phyloP scores from a whole-genome alignment of 2,113 vertebrate species.

The Raphicerus campestris region DNA sequence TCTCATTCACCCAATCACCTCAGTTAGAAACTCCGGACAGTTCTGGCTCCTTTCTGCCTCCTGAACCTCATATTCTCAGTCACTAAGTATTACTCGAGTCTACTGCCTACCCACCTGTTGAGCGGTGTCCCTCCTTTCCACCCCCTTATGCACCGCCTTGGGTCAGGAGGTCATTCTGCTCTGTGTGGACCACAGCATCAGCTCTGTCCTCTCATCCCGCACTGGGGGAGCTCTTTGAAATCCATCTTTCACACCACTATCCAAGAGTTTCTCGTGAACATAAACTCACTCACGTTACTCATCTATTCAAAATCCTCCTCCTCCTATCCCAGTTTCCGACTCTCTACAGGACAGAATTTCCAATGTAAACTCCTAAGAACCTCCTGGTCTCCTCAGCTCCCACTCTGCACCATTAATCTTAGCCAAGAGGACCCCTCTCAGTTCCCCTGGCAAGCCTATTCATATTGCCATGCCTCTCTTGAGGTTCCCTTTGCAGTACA shows the following conservation, averaged over 20 bases:
- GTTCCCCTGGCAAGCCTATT: background rate
- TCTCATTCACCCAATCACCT: background rate
- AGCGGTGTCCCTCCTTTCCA: background rate
- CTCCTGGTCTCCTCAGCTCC: background rate
- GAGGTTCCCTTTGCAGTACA: background rate
- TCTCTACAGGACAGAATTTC: background rate
- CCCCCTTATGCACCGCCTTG: background rate
- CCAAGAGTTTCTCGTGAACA: background rate
- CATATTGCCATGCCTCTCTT: background rate
- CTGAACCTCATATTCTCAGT: background rate
- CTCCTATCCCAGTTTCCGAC: too few species aligned
- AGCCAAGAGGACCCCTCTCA: background rate
- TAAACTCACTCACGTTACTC: background rate
- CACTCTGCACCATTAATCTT: background rate
- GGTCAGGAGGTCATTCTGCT: background rate
- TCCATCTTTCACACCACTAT: background rate
- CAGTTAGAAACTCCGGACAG: background rate
- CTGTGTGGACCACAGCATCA: background rate
- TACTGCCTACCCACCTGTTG: background rate
- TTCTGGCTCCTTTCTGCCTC: background rate
- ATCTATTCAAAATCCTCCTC: background rate
- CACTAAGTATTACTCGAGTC: background rate
- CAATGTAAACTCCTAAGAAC: background rate
- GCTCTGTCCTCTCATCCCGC: background rate
- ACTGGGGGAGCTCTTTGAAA: background rate